A percentile compares a stretch with the other conserved stretches of the same genome.
Conservation (phyloP, 2,888 invertebrate species). For the Patella ulyssiponensis region DNA sequence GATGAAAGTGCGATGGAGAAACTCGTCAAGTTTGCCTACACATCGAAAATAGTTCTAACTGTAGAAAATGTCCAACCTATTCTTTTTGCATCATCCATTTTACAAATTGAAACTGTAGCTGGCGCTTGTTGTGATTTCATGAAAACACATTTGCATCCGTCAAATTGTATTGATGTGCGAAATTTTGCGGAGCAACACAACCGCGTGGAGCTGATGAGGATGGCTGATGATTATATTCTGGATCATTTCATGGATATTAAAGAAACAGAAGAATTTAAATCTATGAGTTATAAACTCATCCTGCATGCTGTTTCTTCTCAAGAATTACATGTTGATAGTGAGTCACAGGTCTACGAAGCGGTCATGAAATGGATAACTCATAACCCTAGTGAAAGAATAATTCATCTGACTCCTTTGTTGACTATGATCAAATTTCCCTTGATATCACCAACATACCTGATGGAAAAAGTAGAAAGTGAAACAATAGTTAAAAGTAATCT, state of each 20-base stretch:
- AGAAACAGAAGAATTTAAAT: slow-evolving; percentile 64
- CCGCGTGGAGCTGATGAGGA: slow-evolving; percentile 62
- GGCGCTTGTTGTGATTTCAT: slow-evolving; percentile 73
- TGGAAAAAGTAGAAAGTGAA: slow-evolving; percentile 68
- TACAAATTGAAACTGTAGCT: slow-evolving; percentile 73
- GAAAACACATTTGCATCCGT: slow-evolving; percentile 71
- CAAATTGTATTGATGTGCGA: slow-evolving; percentile 73
- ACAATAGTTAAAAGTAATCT: slow-evolving; percentile 62
- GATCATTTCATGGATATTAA: slow-evolving; percentile 67
- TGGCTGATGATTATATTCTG: slow-evolving; percentile 66
- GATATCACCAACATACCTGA: slow-evolving; percentile 68
- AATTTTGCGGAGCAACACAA: slow-evolving; percentile 73
- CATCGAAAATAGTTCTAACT: slow-evolving; percentile 69
- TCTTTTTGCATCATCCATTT: slow-evolving; percentile 73
- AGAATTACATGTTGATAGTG: slow-evolving; percentile 63
- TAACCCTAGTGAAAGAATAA: slow-evolving; percentile 60
- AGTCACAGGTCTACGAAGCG: slow-evolving; percentile 70
- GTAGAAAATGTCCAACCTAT: slow-evolving; percentile 72
- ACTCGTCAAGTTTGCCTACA: slow-evolving; percentile 73
- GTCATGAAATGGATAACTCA: slow-evolving; percentile 72
- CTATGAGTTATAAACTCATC: slow-evolving; percentile 61
- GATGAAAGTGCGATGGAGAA: slow-evolving; percentile 67
- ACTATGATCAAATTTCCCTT: slow-evolving; percentile 70
- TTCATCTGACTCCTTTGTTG: slow-evolving; percentile 63
- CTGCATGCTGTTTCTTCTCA: slow-evolving; percentile 62